Conservation (phyloP, 2,888 invertebrate species). For the Andrena marginata region DNA sequence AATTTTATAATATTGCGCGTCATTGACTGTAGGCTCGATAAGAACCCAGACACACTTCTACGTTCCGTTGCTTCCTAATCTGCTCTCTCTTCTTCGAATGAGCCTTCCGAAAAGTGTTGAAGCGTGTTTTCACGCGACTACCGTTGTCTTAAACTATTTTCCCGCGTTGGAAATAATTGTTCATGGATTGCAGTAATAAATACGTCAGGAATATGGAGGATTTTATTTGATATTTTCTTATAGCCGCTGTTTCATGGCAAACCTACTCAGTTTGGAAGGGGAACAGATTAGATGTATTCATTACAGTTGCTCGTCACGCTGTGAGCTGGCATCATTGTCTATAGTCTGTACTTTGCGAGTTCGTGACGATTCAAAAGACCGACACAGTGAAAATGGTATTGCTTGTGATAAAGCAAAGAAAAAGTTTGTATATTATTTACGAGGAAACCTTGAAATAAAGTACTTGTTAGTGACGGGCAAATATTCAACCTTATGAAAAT, state of each 20-base stretch:
- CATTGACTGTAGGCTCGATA: not conserved
- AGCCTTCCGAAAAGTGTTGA: not conserved
- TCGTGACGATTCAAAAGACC: not conserved
- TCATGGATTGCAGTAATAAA: not conserved
- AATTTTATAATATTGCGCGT: constrained; percentile 11
- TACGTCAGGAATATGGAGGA: not conserved
- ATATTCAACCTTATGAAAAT: too few species aligned
- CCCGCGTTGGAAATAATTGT: not conserved
- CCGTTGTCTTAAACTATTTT: too few species aligned
- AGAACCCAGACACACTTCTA: not conserved
- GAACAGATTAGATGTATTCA: constrained; percentile 9
- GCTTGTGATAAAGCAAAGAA: not conserved
- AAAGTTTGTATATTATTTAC: not conserved
- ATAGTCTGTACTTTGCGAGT: constrained; percentile 2
- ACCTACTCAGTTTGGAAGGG: not conserved
- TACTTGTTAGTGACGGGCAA: too few species aligned
- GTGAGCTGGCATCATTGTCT: constrained; percentile 6
- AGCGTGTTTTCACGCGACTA: not conserved
- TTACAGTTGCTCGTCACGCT: constrained; percentile 6
- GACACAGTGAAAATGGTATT: not conserved
- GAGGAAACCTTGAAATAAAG: not conserved
- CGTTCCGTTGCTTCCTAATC: not conserved
- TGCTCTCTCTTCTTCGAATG: not conserved
- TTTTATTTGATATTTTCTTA: constrained; percentile 6
- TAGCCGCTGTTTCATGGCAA: not conserved